phyloP scores from a whole-genome alignment of 2,888 invertebrate genomes.

The Anodontia alba region DNA sequence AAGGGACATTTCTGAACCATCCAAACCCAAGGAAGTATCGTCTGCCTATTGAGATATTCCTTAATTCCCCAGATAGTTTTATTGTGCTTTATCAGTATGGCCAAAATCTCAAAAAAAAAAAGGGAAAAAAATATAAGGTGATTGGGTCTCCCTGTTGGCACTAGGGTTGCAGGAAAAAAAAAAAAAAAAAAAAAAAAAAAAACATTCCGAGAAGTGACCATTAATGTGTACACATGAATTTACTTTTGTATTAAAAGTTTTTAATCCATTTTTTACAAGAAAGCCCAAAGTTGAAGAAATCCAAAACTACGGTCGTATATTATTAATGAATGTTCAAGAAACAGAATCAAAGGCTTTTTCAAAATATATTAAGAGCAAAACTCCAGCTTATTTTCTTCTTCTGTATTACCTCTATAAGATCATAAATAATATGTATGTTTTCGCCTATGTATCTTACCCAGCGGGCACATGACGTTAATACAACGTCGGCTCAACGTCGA shows the following conservation, averaged over 20 bases:
- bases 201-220: background rate
- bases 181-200: too few relatives aligned
- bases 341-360: background rate
- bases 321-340: too few relatives aligned
- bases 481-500: too few relatives aligned
- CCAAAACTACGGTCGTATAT: too few relatives aligned
- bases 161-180: background rate
- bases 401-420: background rate
- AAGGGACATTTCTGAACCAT: background rate
- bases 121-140: background rate
- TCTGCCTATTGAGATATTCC: too few relatives aligned
- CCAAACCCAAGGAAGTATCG: background rate
- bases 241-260: background rate
- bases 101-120: background rate
- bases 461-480: too few relatives aligned
- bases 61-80: background rate
- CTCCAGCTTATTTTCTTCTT: too few relatives aligned
- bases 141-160: slow-evolving; percentile 2
- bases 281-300: background rate
- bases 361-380: background rate
- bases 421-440: background rate
- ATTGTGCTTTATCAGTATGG: slow-evolving; percentile 1
- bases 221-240: slow-evolving; percentile 2
- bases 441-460: background rate
- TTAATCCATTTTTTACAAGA: slow-evolving; percentile 6